Evolutionary conservation across 2,888 invertebrate genomes (phyloP).

Genomic region (Xanthia togata): DNA sequence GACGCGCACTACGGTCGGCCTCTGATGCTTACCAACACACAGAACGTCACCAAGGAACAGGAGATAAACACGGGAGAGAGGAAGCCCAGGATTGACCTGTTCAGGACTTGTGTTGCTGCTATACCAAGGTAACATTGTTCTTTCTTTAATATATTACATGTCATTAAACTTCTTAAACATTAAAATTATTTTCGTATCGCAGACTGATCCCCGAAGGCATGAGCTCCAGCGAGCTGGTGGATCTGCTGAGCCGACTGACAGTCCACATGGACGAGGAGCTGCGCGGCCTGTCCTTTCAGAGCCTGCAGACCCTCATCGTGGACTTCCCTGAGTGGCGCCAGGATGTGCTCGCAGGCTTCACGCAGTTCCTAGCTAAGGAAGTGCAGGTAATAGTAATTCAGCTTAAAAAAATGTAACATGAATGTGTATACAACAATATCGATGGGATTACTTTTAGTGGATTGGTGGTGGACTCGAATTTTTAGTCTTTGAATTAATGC

Average conservation of each 20-base stretch:
- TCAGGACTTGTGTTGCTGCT: slow-evolving; percentile 99
- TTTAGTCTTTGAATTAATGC: background rate
- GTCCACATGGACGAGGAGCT: slow-evolving; percentile 99
- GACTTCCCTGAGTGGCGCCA: slow-evolving; percentile 99
- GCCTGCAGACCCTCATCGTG: slow-evolving; percentile 97
- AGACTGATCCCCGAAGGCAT: slow-evolving; percentile 99
- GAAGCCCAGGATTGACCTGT: slow-evolving; percentile 99
- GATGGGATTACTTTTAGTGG: no score
- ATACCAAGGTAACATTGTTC: slow-evolving; percentile 92
- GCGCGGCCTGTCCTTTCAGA: slow-evolving; percentile 97
- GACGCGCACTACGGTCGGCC: slow-evolving; percentile 99
- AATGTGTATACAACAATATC: background rate
- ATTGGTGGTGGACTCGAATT: background rate
- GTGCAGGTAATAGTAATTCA: slow-evolving; percentile 90
- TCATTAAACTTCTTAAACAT: background rate
- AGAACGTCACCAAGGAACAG: slow-evolving; percentile 98
- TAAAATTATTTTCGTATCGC: background rate
- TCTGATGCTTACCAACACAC: slow-evolving; percentile 98
- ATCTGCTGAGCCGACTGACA: slow-evolving; percentile 97
- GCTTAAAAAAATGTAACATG: background rate
- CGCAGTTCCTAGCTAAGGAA: slow-evolving; percentile 98
- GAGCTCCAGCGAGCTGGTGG: slow-evolving; percentile 98
- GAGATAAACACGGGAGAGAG: slow-evolving; percentile 98
- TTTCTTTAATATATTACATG: background rate
- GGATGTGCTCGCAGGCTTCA: slow-evolving; percentile 98